These are phyloP conservation scores for Lasioglossum marginatum DNA, from an alignment of 2,888 invertebrate genomes.

Conservation along the genomic window DNA sequence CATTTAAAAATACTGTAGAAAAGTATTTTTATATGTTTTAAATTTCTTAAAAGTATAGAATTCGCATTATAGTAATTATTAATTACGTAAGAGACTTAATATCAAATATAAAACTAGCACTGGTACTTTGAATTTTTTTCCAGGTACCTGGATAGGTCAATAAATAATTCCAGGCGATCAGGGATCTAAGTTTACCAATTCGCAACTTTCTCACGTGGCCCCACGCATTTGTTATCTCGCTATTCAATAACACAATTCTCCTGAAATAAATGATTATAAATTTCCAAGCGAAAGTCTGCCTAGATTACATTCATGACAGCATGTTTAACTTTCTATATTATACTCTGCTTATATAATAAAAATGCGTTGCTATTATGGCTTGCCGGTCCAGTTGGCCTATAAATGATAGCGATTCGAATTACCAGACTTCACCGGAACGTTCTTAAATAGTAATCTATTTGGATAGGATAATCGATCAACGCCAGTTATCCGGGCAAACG, in stretches of 20 bases:
- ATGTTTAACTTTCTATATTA: background rate
- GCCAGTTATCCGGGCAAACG: constrained; percentile 6
- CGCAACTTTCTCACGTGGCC: background rate
- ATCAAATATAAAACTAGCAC: background rate
- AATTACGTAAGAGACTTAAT: too few relatives aligned
- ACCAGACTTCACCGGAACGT: background rate
- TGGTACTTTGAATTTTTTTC: background rate
- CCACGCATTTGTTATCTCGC: background rate
- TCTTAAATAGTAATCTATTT: constrained; percentile 5
- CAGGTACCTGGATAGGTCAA: background rate
- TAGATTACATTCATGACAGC: background rate
- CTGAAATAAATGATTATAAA: background rate
- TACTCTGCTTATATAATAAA: background rate
- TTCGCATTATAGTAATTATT: too few relatives aligned
- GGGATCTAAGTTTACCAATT: background rate
- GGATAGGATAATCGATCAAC: constrained; percentile 31
- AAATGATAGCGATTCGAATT: constrained; percentile 13
- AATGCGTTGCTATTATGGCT: background rate
- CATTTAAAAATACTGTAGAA: too few relatives aligned
- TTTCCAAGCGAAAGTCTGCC: background rate
- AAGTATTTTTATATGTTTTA: too few relatives aligned
- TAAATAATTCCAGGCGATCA: background rate
- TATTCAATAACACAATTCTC: background rate
- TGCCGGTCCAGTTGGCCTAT: constrained; percentile 2
- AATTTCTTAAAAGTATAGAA: too few relatives aligned